A percentile compares a stretch with the other conserved stretches of the same genome.
Conservation (phyloP, 1,140 invertebrate species). For the Zaprionus gabonicus region DNA sequence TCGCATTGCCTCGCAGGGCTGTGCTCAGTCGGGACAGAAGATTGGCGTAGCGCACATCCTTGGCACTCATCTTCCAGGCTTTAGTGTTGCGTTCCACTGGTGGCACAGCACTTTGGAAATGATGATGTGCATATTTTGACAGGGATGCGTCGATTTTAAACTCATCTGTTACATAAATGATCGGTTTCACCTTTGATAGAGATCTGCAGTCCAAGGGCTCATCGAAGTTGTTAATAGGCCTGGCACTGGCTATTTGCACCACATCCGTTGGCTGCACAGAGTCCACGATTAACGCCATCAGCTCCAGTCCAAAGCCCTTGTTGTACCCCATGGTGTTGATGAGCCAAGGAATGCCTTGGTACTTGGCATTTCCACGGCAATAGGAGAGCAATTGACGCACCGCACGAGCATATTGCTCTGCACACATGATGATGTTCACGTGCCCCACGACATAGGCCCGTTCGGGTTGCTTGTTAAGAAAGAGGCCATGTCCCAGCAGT, state of each 20-base stretch:
- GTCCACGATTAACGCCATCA: constrained; percentile 85
- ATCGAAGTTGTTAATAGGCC: constrained; percentile 85
- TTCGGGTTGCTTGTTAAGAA: constrained; percentile 65
- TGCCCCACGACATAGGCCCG: constrained; percentile 85
- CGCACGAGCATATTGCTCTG: constrained; percentile 85
- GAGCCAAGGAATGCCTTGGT: constrained; percentile 85
- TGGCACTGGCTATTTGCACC: constrained; percentile 85
- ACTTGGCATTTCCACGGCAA: constrained; percentile 56
- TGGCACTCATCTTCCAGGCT: constrained; percentile 68
- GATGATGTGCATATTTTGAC: constrained; percentile 48
- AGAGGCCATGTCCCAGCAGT: constrained; percentile 89
- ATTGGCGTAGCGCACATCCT: constrained; percentile 72
- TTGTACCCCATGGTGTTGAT: constrained; percentile 89
- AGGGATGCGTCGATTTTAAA: constrained; percentile 22
- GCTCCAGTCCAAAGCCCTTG: constrained; percentile 85
- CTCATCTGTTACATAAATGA: constrained; percentile 53
- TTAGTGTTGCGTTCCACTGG: constrained; percentile 28
- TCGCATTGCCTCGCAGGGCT: constrained; percentile 52
- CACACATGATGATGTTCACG: constrained; percentile 85
- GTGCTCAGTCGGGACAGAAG: constrained; percentile 63
- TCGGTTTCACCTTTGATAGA: constrained; percentile 62
- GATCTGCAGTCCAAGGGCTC: constrained; percentile 71
- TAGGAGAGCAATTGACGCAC: constrained; percentile 84
- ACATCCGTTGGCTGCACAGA: constrained; percentile 85
- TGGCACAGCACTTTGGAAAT: constrained; percentile 47